Conservation (phyloP, 2,797 vertebrate genomes). For the Petrocephalus schoutedeni region DNA sequence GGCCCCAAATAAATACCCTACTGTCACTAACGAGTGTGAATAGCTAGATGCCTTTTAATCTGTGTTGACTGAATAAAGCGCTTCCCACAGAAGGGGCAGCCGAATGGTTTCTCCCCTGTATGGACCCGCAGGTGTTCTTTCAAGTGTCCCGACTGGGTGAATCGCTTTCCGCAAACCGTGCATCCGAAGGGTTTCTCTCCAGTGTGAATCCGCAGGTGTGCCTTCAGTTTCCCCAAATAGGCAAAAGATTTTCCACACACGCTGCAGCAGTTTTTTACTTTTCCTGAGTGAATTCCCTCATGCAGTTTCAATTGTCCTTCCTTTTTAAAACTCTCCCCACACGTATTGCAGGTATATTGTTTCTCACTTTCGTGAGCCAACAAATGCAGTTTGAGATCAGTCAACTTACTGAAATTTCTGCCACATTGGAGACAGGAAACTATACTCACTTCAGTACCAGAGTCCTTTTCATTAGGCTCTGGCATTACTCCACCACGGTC, state of each 20-base stretch:
- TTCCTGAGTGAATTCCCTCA: not conserved
- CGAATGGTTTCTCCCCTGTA: slow-evolving; percentile 14
- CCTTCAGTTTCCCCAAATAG: slow-evolving; percentile 13
- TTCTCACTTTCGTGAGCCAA: not conserved
- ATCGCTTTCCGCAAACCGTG: not conserved
- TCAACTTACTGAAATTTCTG: not conserved
- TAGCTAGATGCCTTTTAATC: slow-evolving; percentile 13
- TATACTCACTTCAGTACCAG: not conserved
- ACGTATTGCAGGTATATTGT: not conserved
- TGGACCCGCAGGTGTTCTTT: slow-evolving; percentile 6
- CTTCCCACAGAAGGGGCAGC: not conserved
- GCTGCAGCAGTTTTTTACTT: not conserved
- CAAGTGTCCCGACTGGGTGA: not conserved
- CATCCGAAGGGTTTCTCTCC: slow-evolving; percentile 12
- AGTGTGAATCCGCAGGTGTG: slow-evolving; percentile 19
- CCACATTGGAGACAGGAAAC: slow-evolving; percentile 20
- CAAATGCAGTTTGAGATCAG: slow-evolving; percentile 13
- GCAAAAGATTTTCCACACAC: slow-evolving; percentile 6
- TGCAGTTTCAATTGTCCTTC: not conserved
- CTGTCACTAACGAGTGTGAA: slow-evolving; percentile 16
- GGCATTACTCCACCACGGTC: not conserved
- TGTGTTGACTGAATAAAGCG: slow-evolving; percentile 18
- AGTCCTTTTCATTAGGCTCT: not conserved
- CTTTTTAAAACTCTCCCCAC: slow-evolving; percentile 11
- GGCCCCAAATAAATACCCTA: not conserved